Evolutionary conservation across 2,888 invertebrate species (phyloP).

Genomic region (Troilus luridus): DNA sequence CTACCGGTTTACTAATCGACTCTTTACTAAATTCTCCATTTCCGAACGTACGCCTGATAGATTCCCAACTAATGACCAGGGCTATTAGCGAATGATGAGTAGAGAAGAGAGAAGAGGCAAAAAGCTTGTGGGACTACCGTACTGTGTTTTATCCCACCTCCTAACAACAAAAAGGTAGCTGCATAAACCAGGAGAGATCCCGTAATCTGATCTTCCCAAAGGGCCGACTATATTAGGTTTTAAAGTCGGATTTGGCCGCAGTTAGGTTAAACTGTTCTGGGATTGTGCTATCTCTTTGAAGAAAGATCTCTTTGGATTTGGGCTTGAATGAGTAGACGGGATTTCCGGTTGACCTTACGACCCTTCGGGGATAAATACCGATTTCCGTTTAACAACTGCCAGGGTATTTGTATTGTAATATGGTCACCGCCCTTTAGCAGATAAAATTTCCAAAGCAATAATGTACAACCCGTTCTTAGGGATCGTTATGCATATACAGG

Average conservation of each 20-base stretch:
- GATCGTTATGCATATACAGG: too few species aligned
- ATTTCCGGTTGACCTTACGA: conserved; percentile 19
- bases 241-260: conserved; percentile 21
- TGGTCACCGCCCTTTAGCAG: neutral
- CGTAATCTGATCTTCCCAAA: conserved; percentile 21
- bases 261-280: conserved; percentile 9
- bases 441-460: neutral
- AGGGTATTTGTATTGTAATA: neutral
- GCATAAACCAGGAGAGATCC: conserved; percentile 36
- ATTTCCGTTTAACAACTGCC: neutral
- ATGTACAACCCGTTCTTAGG: too few species aligned
- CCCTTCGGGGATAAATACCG: neutral
- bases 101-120: neutral
- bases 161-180: conserved; percentile 25
- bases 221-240: conserved; percentile 20
- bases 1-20: too few species aligned
- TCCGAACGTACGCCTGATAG: neutral
- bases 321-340: neutral
- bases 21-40: too few species aligned
- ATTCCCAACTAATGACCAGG: neutral
- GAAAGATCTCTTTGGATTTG: conserved; percentile 21
- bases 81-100: neutral
- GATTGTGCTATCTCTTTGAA: conserved; percentile 18
- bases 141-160: neutral
- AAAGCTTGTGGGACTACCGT: neutral